These are phyloP conservation scores for Cryptotis parvus DNA, from an alignment of 2,113 vertebrate genomes.

Conservation along the genomic window DNA sequence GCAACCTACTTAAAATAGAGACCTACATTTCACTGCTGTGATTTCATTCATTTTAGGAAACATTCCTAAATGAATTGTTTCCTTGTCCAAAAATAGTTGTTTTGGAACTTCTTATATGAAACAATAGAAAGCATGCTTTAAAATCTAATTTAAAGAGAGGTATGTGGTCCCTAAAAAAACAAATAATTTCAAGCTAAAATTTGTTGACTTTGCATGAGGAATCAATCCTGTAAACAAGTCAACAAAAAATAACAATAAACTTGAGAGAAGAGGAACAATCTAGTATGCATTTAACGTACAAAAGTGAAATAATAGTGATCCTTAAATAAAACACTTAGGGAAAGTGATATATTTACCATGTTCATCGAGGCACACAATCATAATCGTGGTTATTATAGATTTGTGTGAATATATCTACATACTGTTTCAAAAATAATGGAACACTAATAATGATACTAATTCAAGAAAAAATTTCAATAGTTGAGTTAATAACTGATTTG, in stretches of 20 bases:
- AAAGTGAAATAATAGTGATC: not conserved
- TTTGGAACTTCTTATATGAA: not conserved
- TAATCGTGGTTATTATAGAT: not conserved
- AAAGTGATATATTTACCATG: slow-evolving; percentile 11
- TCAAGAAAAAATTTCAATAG: slow-evolving; percentile 44
- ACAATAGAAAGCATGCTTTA: not conserved
- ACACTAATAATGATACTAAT: slow-evolving; percentile 32
- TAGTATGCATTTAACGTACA: slow-evolving; percentile 22
- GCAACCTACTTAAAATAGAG: slow-evolving; percentile 15
- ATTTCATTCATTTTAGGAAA: slow-evolving; percentile 25
- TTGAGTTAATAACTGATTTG: slow-evolving; percentile 37
- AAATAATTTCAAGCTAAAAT: not conserved
- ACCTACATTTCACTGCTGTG: slow-evolving; percentile 6
- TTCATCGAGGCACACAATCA: not conserved
- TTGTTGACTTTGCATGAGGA: not conserved
- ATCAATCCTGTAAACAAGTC: not conserved
- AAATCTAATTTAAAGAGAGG: not conserved
- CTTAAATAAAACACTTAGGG: slow-evolving; percentile 26
- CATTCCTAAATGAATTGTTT: not conserved
- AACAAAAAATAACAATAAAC: not conserved
- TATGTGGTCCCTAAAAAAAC: not conserved
- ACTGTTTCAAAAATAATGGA: slow-evolving; percentile 54
- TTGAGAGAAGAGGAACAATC: not conserved
- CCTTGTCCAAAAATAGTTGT: not conserved
- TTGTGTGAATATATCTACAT: slow-evolving; percentile 39